Base-by-base conservation (phyloP, 2,113 vertebrate genomes). In the Salvelinus sp. region DNA sequence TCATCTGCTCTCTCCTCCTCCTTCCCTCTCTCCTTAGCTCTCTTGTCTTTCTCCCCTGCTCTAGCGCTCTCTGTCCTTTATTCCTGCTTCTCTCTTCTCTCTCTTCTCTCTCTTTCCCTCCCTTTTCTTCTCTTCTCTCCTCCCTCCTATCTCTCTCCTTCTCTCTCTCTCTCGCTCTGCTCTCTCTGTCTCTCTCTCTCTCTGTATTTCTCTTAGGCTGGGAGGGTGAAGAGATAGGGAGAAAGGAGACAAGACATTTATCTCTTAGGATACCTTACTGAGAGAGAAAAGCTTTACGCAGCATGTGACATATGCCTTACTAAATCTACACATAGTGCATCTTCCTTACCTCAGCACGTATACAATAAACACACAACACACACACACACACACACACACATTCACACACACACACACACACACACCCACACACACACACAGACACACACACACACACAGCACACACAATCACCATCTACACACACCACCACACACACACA, bases 181-280 rank as follows among this genome's bases (percentile, higher is more conserved):
- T 30, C 25, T 28, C 27, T 30, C 2, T 20, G 9, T 47, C 2
- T 28, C 44, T 47, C 1, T 12, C 77, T 66, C 66, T 57, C 79
- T 54, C 14, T 44, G 79, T 90, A 90, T 68, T 75, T 69, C 68
- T 66, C 70, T 47, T 72, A 72, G 69, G 60, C 20, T 7, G 22
- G 60, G 70, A 83, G 5, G 25, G 6, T 9, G 22, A 65, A 12
- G 25, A 65, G 6, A 65, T 25, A 12, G 2, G 9, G 2, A 63
- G 22, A 63, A n/a, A 63, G n/a, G 22, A 28, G 25, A 81, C 71
- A 77, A 83, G 68, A 63, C 66, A n/a, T 38, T 38, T 9, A 27
- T 16, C 18, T n/a, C 18, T 22, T 7, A 25, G 22, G 60, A 9
- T n/a, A 23, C 20, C 38, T 38, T 38, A 9, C 38, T 38, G 38